phyloP scores from a whole-genome alignment of 2,888 invertebrate species.

The Mimas tiliae region DNA sequence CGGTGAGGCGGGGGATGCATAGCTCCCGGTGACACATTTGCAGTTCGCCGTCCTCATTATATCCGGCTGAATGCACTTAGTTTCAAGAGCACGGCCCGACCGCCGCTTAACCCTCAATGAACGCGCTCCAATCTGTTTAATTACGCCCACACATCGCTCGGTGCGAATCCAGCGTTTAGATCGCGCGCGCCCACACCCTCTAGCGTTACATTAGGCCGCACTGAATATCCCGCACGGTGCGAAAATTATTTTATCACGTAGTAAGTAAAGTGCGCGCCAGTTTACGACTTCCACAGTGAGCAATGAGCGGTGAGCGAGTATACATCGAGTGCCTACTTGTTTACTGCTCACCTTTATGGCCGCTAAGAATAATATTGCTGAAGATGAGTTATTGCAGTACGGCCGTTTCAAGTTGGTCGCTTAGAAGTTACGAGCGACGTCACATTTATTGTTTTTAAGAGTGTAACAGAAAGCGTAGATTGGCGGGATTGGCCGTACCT shows the following conservation, averaged over 20 bases:
- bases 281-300: not conserved
- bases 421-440: not conserved
- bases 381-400: not conserved
- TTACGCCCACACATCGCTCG: slow-evolving; percentile 28
- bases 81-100: slow-evolving; percentile 43
- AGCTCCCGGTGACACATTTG: slow-evolving; percentile 45
- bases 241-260: not conserved
- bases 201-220: not conserved
- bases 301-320: not conserved
- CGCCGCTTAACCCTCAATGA: slow-evolving; percentile 41
- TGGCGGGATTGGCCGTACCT: no score
- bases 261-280: not conserved
- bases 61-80: slow-evolving; percentile 42
- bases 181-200: not conserved
- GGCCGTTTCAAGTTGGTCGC: not conserved
- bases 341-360: not conserved
- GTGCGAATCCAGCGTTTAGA: not conserved
- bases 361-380: not conserved
- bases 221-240: not conserved
- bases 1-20: slow-evolving; percentile 22
- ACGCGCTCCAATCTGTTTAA: slow-evolving; percentile 38
- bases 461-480: no score
- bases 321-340: not conserved
- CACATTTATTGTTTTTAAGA: not conserved
- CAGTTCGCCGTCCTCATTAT: slow-evolving; percentile 48